These are phyloP conservation scores for Wasmannia auropunctata DNA, from an alignment of 1,140 invertebrate species.

Conservation along the genomic window DNA sequence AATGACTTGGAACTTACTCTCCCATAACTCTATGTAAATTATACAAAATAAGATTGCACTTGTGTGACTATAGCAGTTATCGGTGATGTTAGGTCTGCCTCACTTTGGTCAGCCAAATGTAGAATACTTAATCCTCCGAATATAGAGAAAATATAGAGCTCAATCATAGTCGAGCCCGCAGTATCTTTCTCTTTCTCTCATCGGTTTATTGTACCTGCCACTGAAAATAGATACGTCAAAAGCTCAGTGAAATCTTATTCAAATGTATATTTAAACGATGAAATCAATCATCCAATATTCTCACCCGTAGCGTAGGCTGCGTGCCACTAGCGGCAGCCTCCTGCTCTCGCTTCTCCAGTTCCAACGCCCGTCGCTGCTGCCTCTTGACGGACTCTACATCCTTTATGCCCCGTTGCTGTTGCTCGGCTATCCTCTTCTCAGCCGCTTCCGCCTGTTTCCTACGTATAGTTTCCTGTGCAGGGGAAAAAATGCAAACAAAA, in stretches of 20 bases:
- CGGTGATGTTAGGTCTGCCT: conserved; percentile 40
- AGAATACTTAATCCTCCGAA: background rate
- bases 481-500: too few species aligned
- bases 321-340: conserved; percentile 70
- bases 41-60: conserved; percentile 60
- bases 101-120: conserved; percentile 48
- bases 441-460: conserved; percentile 86
- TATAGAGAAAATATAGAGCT: conserved; percentile 31
- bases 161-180: background rate
- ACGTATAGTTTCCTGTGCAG: conserved; percentile 84
- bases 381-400: conserved; percentile 85
- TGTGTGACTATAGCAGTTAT: conserved; percentile 41
- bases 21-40: conserved; percentile 25
- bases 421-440: conserved; percentile 83
- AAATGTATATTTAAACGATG: background rate
- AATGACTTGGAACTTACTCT: background rate
- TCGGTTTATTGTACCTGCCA: conserved; percentile 78
- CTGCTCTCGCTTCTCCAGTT: conserved; percentile 77
- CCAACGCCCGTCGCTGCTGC: conserved; percentile 83
- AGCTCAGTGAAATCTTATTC: background rate
- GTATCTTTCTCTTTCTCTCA: background rate
- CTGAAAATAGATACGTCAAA: conserved; percentile 61
- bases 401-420: conserved; percentile 85
- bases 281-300: background rate
- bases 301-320: conserved; percentile 73